These are phyloP conservation scores for Darevskia nairensis DNA, from an alignment of 2,797 vertebrate genomes.

Conservation along the genomic window DNA sequence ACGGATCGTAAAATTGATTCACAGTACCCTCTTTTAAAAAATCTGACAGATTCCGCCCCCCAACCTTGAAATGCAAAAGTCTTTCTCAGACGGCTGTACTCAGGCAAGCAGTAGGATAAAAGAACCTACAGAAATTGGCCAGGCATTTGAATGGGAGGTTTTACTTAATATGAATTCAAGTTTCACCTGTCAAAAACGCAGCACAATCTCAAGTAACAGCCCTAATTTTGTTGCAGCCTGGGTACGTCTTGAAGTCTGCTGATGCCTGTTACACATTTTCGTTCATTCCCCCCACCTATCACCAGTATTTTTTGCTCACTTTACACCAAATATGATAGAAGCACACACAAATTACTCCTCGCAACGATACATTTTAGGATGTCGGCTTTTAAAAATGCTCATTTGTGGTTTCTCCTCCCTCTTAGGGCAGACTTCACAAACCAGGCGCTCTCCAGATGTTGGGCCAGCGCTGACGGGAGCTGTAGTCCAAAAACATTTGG, in stretches of 20 bases:
- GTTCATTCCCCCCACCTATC: neutral
- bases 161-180: neutral
- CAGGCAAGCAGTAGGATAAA: neutral
- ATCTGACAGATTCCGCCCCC: neutral
- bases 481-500: too few relatives aligned
- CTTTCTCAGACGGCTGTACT: slow-evolving; percentile 1
- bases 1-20: neutral
- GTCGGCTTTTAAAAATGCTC: too few relatives aligned
- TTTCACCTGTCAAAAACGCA: neutral
- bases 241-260: neutral
- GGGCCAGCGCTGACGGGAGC: too few relatives aligned
- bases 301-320: neutral
- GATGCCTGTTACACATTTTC: neutral
- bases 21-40: neutral
- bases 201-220: neutral
- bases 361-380: neutral
- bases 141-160: neutral
- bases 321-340: neutral
- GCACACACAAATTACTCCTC: neutral
- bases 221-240: neutral
- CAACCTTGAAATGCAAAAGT: neutral
- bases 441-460: too few relatives aligned
- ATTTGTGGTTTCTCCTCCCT: neutral
- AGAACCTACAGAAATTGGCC: neutral
- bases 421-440: neutral